Evolutionary conservation across 2,888 invertebrate genomes (phyloP).

Genomic region (Amphipoea oculea): DNA sequence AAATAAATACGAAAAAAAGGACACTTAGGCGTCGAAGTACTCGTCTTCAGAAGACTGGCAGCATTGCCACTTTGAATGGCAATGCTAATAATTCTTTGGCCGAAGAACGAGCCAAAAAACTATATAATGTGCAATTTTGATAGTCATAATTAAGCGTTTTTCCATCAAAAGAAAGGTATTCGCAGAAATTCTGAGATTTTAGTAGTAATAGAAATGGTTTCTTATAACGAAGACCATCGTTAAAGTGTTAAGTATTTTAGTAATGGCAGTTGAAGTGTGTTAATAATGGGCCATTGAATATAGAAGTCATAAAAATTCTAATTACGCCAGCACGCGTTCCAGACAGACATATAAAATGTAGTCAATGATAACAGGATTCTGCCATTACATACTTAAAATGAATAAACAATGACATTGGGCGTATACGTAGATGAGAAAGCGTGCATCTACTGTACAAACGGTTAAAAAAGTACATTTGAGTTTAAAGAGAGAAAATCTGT

Average conservation of each 20-base stretch:
- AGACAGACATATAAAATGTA: slow-evolving; percentile 65
- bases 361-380: slow-evolving; percentile 64
- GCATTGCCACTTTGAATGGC: neutral
- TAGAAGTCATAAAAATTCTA: slow-evolving; percentile 47
- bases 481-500: neutral
- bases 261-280: slow-evolving; percentile 29
- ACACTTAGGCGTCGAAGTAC: neutral
- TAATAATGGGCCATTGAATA: slow-evolving; percentile 40
- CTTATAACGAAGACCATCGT: slow-evolving; percentile 10
- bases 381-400: slow-evolving; percentile 67
- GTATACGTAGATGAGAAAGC: slow-evolving; percentile 40
- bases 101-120: neutral
- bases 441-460: neutral
- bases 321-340: slow-evolving; percentile 56
- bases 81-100: neutral
- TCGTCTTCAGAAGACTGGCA: neutral
- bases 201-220: neutral
- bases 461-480: neutral
- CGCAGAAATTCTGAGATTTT: neutral
- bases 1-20: neutral
- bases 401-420: slow-evolving; percentile 55
- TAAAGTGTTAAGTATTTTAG: slow-evolving; percentile 10
- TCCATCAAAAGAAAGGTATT: neutral
- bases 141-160: neutral
- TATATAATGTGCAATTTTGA: too few species aligned